Evolutionary conservation across 2,797 vertebrate species (phyloP), one percentile per base, ranked within the genome.

Genomic region (Choloepus didactylus): DNA sequence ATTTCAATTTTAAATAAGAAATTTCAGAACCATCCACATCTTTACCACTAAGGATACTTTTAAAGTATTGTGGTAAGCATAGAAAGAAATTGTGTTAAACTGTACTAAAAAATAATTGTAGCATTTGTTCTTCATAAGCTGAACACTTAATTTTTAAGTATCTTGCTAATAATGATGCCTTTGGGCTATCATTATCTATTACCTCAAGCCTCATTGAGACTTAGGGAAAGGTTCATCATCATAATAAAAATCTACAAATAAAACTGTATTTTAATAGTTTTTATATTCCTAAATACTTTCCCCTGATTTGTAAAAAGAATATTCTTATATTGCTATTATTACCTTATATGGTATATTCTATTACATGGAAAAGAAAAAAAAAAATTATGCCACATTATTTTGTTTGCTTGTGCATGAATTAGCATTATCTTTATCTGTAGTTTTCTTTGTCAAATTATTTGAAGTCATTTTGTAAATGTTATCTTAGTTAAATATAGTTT

Each of bases 1-100:
- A 72, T 84, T 93, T 87, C 10, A 66, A 31, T 83, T 92, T 83
- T 64, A 70, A 87, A 60, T 73, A 60, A 72, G 46, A 29, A 73
- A 81, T 27, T 25, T n/a, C 16, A 67, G 66, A 86, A 35, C 0
- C 7, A 66, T 51, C 14, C 67, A 14, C 27, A 72, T 64, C 2
- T 62, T 75, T n/a, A 38, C 4, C 21, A 73, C 60, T 62, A 41
- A 69, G 14, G 0, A 0, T 62, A 25, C 59, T 84, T 77, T 82
- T 44, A 35, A 21, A 89, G n/a, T 49, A 54, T 46, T 15, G 1
- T 59, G 25, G 27, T 83, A 75, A 77, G 41, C 14, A 83, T 31
- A 67, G 25, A 38, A 0, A 56, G 54, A 18, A 19, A 56, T 56
- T 56, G 6, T 56, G 19, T 16, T 23, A 14, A 69, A 6, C 66